Evolutionary conservation across 2,113 vertebrate species (phyloP).

Genomic region (Cercocebus atys): DNA sequence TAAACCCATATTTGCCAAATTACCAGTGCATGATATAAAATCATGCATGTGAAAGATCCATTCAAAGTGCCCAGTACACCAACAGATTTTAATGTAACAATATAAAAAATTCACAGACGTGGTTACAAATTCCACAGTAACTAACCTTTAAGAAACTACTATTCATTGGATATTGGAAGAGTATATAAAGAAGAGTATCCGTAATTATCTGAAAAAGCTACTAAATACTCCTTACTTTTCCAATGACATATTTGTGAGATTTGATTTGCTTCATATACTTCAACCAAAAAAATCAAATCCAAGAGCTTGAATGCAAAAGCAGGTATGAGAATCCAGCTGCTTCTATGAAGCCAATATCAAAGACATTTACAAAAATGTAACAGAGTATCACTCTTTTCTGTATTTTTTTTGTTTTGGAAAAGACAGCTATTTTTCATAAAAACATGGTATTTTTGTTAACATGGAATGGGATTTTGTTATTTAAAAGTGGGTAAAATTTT

Average conservation of each 20-base stretch:
- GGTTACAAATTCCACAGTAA: conserved; percentile 18
- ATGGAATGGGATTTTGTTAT: background rate
- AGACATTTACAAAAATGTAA: background rate
- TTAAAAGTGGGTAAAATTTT: background rate
- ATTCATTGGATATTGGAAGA: background rate
- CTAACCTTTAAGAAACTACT: conserved; percentile 19
- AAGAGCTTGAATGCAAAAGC: background rate
- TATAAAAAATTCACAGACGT: background rate
- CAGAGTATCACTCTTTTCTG: background rate
- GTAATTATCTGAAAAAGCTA: conserved; percentile 8
- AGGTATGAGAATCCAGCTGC: background rate
- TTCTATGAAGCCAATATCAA: conserved; percentile 6
- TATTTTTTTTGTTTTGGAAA: background rate
- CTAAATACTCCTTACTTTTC: background rate
- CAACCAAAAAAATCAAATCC: background rate
- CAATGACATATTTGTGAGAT: background rate
- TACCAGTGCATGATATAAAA: too few relatives aligned
- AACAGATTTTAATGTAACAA: background rate
- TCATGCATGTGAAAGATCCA: background rate
- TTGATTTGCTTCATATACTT: conserved; percentile 23
- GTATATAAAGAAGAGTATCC: background rate
- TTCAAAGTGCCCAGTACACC: background rate
- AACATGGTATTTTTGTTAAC: conserved; percentile 12
- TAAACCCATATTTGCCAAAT: background rate
- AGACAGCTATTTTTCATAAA: background rate